Evolutionary conservation across 2,113 vertebrate genomes (phyloP).

Genomic region (Asarcornis scutulata): DNA sequence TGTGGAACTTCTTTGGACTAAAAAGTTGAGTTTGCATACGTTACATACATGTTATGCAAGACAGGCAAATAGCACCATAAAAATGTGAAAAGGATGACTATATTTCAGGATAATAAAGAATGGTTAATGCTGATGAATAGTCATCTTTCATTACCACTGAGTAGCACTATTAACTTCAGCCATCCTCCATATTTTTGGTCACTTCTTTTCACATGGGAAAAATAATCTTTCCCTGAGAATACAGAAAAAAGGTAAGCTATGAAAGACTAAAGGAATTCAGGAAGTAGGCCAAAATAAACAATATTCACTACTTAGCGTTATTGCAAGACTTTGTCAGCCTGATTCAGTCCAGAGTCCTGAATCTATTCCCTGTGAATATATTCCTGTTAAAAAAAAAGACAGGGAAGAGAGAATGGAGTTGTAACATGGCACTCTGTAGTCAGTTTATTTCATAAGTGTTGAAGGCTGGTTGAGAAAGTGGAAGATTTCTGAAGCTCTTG

Average conservation of each 20-base stretch:
- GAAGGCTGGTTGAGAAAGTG: conserved; percentile 64
- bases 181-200: background rate
- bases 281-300: conserved; percentile 24
- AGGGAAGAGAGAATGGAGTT: conserved; percentile 26
- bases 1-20: background rate
- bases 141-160: background rate
- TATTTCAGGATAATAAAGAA: background rate
- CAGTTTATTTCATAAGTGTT: conserved; percentile 70
- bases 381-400: conserved; percentile 56
- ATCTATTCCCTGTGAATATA: conserved; percentile 50
- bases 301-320: background rate
- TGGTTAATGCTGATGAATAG: background rate
- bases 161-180: background rate
- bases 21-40: background rate
- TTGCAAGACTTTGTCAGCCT: conserved; percentile 29
- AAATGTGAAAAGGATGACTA: background rate
- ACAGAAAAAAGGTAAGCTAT: background rate
- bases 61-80: background rate
- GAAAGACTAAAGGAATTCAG: conserved; percentile 6
- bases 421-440: conserved; percentile 52
- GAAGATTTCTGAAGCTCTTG: conserved; percentile 61
- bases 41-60: background rate
- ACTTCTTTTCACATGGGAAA: background rate
- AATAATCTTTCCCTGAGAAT: background rate
- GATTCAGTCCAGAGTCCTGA: conserved; percentile 40